Evolutionary conservation across 2,888 invertebrate species (phyloP), one percentile per base, ranked within the genome.

Genomic region (Oscheius sp.): DNA sequence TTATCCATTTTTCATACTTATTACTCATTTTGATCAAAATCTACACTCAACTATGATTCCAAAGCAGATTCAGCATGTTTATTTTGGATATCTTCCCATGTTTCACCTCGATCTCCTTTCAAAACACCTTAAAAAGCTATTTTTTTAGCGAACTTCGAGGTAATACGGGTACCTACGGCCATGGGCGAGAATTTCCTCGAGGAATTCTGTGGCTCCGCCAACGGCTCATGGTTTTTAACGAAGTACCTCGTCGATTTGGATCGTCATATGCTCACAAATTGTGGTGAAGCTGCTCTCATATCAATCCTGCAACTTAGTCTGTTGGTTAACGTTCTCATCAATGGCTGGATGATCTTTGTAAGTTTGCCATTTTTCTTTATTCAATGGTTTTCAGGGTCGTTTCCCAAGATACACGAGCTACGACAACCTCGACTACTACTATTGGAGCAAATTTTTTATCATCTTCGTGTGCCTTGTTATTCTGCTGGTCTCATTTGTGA

Each of bases 251-350:
- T 81, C 47, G 79, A 83, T 60, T 75, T 78, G 58, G 50, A 55
- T 10, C 72, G 75, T 63, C 57, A 73, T 13, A 77, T 80, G 33
- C 59, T 84, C 47, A 83, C 78, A 3, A 79, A 79, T 9, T 86
- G 86, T 50, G 79, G 80, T n/a, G 86, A 86, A 65, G 66, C 83
- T 37, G 74, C 37, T 5, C 47, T 79, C 11, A 68, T 84, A 2
- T 32, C 66, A 2, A 9, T 72, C 1, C 65, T 79, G 42, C 76
- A 79, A 32, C 33, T 82, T 1, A 73, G 81, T 7, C 65, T 86
- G 7, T 63, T 86, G 7, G 83, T 85, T 73, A 72, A 73, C 50
- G 65, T 74, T 10, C 71, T 86, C 33, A 42, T 85, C 13, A 79
- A 78, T 55, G 53, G 76, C 29, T 77, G 60, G 11, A 35, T 74